Percentiles rank a stretch among this genome's conserved stretches.
Evolutionary conservation across 1,140 invertebrate genomes (phyloP).

Genomic region (Akabosia matsudoensis): DNA sequence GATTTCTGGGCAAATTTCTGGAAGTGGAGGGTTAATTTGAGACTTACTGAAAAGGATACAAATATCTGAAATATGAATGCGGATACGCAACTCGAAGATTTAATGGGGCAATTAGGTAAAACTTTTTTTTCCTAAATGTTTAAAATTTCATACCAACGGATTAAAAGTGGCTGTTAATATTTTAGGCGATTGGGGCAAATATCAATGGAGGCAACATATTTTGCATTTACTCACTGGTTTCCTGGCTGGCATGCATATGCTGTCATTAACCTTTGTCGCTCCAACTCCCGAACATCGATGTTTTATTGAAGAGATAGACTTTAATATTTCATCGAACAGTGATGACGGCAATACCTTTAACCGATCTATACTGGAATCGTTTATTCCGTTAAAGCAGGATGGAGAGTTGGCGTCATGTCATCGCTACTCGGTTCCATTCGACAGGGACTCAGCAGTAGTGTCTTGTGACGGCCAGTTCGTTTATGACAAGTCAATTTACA

Average conservation of each 20-base stretch:
- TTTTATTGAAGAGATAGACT: conserved; percentile 29
- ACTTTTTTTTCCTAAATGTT: too few relatives aligned
- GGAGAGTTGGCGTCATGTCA: conserved; percentile 32
- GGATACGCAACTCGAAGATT: conserved; percentile 30
- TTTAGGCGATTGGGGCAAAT: conserved; percentile 37
- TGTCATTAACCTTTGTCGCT: conserved; percentile 36
- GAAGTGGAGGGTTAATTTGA: too few relatives aligned
- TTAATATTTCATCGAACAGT: neutral
- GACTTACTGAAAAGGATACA: too few relatives aligned
- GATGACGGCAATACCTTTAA: conserved; percentile 18
- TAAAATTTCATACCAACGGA: too few relatives aligned
- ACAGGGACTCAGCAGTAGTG: neutral
- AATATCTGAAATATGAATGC: conserved; percentile 29
- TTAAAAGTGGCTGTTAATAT: too few relatives aligned
- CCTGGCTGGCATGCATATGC: conserved; percentile 42
- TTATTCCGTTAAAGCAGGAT: conserved; percentile 26
- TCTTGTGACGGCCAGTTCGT: conserved; percentile 26
- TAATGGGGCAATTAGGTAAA: conserved; percentile 36
- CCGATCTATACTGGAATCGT: conserved; percentile 5
- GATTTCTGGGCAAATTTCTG: neutral
- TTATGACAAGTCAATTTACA: conserved; percentile 32
- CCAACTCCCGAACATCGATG: conserved; percentile 38
- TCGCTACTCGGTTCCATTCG: neutral
- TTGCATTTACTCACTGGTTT: conserved; percentile 38
- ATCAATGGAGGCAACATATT: conserved; percentile 39